Evolutionary conservation across 2,888 invertebrate species (phyloP).

Genomic region (Mellilla xanthometata): DNA sequence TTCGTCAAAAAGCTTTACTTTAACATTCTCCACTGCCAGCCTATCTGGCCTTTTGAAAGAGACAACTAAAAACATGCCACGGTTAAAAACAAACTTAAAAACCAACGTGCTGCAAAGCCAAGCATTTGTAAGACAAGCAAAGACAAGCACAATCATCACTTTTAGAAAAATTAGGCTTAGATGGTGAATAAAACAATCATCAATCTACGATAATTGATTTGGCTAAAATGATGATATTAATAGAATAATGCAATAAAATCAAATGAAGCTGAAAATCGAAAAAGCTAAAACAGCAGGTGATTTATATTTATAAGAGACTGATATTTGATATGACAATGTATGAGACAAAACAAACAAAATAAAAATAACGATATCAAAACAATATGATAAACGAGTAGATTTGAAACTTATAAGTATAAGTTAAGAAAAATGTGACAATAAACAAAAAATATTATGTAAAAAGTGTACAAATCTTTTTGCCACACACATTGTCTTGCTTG

Average conservation of each 20-base stretch:
- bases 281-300: constrained; percentile 1
- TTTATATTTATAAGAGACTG: neutral
- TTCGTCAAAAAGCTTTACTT: constrained; percentile 52
- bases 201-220: no score
- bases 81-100: constrained; percentile 30
- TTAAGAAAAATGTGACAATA: no score
- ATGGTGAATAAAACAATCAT: no score
- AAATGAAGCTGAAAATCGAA: no score
- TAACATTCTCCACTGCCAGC: constrained; percentile 46
- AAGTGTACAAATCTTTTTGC: neutral
- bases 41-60: constrained; percentile 90
- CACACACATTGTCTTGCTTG: constrained; percentile 6
- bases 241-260: no score
- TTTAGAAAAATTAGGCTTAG: no score
- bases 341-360: neutral
- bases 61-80: constrained; percentile 85
- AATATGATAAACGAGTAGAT: neutral
- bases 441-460: no score
- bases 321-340: constrained; percentile 5
- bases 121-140: no score
- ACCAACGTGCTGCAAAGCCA: constrained; percentile 24
- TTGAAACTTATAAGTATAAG: no score
- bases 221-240: no score
- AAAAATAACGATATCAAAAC: neutral
- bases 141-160: no score